Conservation (phyloP, 2,113 vertebrate species). For the Brachyhypopomus gauderio region DNA sequence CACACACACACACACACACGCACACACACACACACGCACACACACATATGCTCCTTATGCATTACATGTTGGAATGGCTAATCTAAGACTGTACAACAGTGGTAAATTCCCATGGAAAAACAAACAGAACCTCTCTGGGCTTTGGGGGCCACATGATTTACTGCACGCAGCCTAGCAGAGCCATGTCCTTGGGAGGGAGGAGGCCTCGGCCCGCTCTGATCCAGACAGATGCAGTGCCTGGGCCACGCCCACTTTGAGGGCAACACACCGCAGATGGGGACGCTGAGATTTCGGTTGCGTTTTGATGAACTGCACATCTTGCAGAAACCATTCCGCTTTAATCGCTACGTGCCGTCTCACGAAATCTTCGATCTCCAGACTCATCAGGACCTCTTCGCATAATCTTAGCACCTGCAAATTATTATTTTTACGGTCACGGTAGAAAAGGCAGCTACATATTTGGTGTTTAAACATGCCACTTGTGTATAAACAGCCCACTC, state of each 20-base stretch:
- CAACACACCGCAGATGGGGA: slow-evolving; percentile 11
- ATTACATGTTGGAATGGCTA: neutral
- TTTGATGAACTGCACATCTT: slow-evolving; percentile 5
- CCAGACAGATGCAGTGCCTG: neutral
- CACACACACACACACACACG: slow-evolving; percentile 36
- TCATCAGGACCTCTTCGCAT: slow-evolving; percentile 3
- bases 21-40: slow-evolving; percentile 22
- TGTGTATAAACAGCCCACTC: no score
- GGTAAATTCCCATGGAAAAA: slow-evolving; percentile 38
- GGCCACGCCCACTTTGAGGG: no score
- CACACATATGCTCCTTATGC: neutral
- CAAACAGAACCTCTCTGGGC: slow-evolving; percentile 37
- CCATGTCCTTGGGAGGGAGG: slow-evolving; percentile 27
- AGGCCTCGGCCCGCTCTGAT: slow-evolving; percentile 23
- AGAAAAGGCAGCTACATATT: slow-evolving; percentile 36
- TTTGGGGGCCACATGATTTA: slow-evolving; percentile 41
- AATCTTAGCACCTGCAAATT: slow-evolving; percentile 40
- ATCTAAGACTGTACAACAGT: neutral
- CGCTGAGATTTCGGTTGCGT: neutral
- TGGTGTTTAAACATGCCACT: slow-evolving; percentile 34
- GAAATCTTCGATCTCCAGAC: slow-evolving; percentile 5
- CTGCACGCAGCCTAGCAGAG: slow-evolving; percentile 24
- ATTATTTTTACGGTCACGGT: slow-evolving; percentile 14
- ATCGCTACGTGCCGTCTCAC: neutral
- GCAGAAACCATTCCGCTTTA: neutral